These are phyloP conservation scores for Minunthozetes semirufus DNA, from an alignment of 2,888 invertebrate species.

Conservation along the genomic window DNA sequence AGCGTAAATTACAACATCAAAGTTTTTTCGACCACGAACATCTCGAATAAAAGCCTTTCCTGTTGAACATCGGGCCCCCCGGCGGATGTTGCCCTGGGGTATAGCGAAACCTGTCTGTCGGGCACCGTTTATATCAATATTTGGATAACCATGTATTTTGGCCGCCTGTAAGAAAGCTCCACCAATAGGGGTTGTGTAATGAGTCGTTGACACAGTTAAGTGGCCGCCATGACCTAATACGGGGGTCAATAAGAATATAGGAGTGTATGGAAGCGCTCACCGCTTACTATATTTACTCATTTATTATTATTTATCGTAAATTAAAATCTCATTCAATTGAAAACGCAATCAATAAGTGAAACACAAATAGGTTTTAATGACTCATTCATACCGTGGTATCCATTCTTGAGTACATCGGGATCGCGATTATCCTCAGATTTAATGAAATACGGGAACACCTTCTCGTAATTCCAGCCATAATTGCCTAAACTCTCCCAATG, in stretches of 20 bases:
- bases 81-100: conserved; percentile 45
- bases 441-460: conserved; percentile 43
- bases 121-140: conserved; percentile 43
- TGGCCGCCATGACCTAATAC: conserved; percentile 38
- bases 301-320: background rate
- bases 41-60: conserved; percentile 46
- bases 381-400: conserved; percentile 37
- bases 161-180: conserved; percentile 42
- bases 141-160: conserved; percentile 41
- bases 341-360: background rate
- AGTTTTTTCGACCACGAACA: conserved; percentile 53
- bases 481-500: conserved; percentile 79
- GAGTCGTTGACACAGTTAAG: conserved; percentile 42
- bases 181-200: conserved; percentile 42
- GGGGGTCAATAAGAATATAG: background rate
- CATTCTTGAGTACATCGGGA: conserved; percentile 42
- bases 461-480: conserved; percentile 65
- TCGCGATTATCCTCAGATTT: conserved; percentile 44
- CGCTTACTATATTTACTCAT: background rate
- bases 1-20: conserved; percentile 57
- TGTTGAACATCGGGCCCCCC: conserved; percentile 46
- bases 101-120: conserved; percentile 42
- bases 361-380: background rate
- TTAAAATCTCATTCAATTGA: background rate
- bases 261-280: background rate